These are phyloP conservation scores for Intellagama lesueurii DNA, from an alignment of 2,797 vertebrate species.

Conservation along the genomic window DNA sequence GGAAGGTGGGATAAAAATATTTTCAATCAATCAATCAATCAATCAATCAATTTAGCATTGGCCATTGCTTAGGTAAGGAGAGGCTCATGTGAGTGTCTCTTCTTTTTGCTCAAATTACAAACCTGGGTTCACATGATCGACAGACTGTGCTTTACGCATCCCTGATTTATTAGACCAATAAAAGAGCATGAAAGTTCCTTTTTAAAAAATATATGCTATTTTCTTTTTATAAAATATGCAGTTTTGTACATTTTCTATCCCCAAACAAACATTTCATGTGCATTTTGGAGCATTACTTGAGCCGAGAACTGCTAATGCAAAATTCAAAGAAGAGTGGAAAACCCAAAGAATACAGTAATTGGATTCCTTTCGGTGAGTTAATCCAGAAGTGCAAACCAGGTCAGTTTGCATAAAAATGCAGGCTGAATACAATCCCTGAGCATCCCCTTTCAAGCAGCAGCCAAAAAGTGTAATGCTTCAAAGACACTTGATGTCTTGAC, in stretches of 20 bases:
- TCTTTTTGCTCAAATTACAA: background rate
- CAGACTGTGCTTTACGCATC: too few species aligned
- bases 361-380: background rate
- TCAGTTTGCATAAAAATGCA: background rate
- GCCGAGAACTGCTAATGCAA: background rate
- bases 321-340: background rate
- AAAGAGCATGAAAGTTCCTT: too few species aligned
- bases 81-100: too few species aligned
- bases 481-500: background rate
- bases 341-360: background rate
- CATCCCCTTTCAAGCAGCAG: background rate
- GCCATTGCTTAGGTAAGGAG: too few species aligned
- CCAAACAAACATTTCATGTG: background rate
- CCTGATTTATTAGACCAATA: too few species aligned
- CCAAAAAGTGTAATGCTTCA: background rate
- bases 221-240: too few species aligned
- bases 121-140: too few species aligned
- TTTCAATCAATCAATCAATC: too few species aligned
- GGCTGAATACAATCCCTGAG: background rate
- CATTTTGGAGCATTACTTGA: background rate
- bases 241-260: too few species aligned
- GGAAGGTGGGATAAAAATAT: too few species aligned
- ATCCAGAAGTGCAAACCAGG: background rate
- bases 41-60: too few species aligned
- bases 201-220: too few species aligned